These are phyloP conservation scores for Solenopsis invicta DNA, from an alignment of 1,140 invertebrate genomes.

Conservation along the genomic window DNA sequence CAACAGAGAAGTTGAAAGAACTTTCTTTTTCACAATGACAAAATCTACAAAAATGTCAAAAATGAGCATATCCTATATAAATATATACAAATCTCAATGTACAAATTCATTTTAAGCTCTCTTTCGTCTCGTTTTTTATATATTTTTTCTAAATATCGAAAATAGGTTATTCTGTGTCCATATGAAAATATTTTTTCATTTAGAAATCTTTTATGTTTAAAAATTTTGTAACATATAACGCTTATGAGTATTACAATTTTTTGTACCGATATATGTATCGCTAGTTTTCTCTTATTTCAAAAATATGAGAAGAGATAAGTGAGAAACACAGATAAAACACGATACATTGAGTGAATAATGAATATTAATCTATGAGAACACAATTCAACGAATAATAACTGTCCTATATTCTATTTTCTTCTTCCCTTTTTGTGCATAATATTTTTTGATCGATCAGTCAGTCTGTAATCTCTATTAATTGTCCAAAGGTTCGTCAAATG, in stretches of 20 bases:
- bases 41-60: slow-evolving; percentile 67
- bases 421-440: neutral
- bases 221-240: slow-evolving; percentile 54
- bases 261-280: slow-evolving; percentile 49
- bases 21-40: slow-evolving; percentile 43
- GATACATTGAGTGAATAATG: slow-evolving; percentile 18
- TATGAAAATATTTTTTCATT: slow-evolving; percentile 66
- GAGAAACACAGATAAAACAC: slow-evolving; percentile 30
- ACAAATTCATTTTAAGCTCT: slow-evolving; percentile 62
- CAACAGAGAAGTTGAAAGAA: slow-evolving; percentile 36
- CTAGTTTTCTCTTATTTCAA: neutral
- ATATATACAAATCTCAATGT: slow-evolving; percentile 80
- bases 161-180: slow-evolving; percentile 61
- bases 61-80: slow-evolving; percentile 62
- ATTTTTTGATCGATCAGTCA: slow-evolving; percentile 19
- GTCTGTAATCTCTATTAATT: slow-evolving; percentile 72
- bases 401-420: neutral
- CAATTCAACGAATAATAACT: slow-evolving; percentile 44
- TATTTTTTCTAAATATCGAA: slow-evolving; percentile 57
- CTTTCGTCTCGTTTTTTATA: neutral
- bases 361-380: slow-evolving; percentile 40
- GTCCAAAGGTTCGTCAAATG: slow-evolving; percentile 83
- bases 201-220: slow-evolving; percentile 55
- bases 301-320: slow-evolving; percentile 21
- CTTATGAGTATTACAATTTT: slow-evolving; percentile 23